Evolutionary conservation across 2,797 vertebrate genomes (phyloP), one percentile per base, ranked within the genome.

Genomic region (Chrysocyon brachyurus): DNA sequence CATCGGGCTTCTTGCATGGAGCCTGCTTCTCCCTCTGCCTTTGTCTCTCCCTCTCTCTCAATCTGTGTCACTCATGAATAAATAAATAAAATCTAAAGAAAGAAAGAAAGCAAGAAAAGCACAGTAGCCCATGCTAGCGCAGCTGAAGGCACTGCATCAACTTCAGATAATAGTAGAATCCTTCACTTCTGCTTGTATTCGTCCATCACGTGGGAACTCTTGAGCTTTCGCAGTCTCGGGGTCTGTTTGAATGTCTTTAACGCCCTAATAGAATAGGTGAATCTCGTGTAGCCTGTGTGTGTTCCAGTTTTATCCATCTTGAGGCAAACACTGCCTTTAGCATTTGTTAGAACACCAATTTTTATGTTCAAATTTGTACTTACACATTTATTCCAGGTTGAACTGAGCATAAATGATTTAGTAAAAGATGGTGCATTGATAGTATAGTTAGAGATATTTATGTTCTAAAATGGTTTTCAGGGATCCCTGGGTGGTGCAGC

Each of bases 371-470:
- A 12, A 63, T 83, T 73, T 95, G 15, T 33, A 21, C 52, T 63
- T 54, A 24, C 15, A 46, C 86, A 22, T 33, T 87, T 94, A 63
- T 90, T 87, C 19, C 21, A 31, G 21, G 12, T 59, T 94, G 77
- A 96, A 57, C 31, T 46, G 79, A 90, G 16, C 87, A 46, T 89
- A 90, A 77, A 73, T 95, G 70, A 56, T 87, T 73, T 88, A 61
- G 1, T 82, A 86, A 94, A 83, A 57, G 16, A 36, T 68, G 87
- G 17, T 83, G 2, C 56, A 28, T 10, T 81, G 36, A 57, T 87
- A 70, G n/a, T 54, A 19, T 1, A 66, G 10, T 40, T 87, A 52
- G 33, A 88, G n/a, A 82, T 66, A 87, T 59, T 91, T 94, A 8
- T 68, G 17, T 92, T 83, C 26, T 78, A 73, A 83, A 36, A 33